A percentile compares a stretch with the other conserved stretches of the same genome.
Evolutionary conservation across 1,140 invertebrate species (phyloP).

Genomic region (Drosophila yakuba): DNA sequence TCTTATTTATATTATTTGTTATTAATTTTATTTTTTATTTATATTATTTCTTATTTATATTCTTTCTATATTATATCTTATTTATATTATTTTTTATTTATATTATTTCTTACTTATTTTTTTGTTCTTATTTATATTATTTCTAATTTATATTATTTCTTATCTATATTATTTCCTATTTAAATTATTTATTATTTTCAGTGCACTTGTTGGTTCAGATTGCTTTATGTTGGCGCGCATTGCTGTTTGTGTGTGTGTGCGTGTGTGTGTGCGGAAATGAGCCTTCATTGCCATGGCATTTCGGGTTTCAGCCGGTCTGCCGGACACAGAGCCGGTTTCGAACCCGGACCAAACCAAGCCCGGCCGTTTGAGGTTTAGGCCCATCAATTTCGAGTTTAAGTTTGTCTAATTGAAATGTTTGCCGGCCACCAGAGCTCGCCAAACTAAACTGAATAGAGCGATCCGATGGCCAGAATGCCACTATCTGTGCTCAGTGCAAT

Average conservation of each 20-base stretch:
- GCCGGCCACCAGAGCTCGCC: conserved; percentile 23
- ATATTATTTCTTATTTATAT: too few relatives aligned
- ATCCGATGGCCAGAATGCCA: conserved; percentile 7
- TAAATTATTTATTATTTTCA: background rate
- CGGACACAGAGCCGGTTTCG: conserved; percentile 1
- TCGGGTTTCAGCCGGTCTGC: conserved; percentile 28
- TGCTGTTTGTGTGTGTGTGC: conserved; percentile 7
- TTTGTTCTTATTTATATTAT: too few relatives aligned
- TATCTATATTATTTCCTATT: too few relatives aligned
- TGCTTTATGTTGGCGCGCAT: conserved; percentile 20
- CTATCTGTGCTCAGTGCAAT: conserved; percentile 1
- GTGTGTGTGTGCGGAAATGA: conserved; percentile 68
- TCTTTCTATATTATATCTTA: too few relatives aligned
- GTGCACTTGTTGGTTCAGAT: conserved; percentile 7
- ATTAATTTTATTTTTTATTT: too few relatives aligned
- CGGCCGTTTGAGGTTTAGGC: conserved; percentile 47
- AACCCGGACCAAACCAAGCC: conserved; percentile 1
- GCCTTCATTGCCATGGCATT: conserved; percentile 73
- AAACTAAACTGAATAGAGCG: conserved; percentile 33
- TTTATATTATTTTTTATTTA: too few relatives aligned
- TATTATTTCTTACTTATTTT: too few relatives aligned
- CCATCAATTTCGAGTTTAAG: conserved; percentile 74
- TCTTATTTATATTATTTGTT: too few relatives aligned
- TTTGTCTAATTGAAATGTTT: conserved; percentile 83
- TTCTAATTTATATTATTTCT: too few relatives aligned